Evolutionary conservation across 2,797 vertebrate species (phyloP), one percentile per base, ranked within the genome.

Genomic region (Masticophis lateralis): DNA sequence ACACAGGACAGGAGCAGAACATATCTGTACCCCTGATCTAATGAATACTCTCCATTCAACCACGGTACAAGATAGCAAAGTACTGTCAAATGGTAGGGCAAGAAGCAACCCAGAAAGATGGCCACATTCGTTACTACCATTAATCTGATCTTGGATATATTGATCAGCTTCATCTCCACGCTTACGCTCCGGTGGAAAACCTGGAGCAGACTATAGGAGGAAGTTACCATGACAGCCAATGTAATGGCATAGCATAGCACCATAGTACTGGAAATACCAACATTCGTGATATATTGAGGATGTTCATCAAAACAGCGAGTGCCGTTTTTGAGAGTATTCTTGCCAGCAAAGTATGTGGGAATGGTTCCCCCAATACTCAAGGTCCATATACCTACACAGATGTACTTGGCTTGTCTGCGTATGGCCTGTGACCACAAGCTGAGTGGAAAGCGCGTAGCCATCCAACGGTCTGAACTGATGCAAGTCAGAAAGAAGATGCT

Each of bases 401-500:
- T 56, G 28, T 96, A 93, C 0, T 95, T 94, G 0, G 98, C 97
- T 57, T 96, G 97, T 66, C 96, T 97, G 51, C 98, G 98, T 4
- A 92, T 83, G 25, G 93, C 92, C 8, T 95, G 96, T n/a, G 97
- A 94, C 0, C 92, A 11, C 0, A 63, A 12, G 0, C 97, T 97
- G 95, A 98, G 93, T 0, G 98, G 98, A 90, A 97, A 98, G 88
- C 96, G 96, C 91, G 98, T 95, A 0, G 98, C 98, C 92, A 98
- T 43, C 90, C 97, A 98, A 3, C 98, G 98, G 94, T 98, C 98
- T 4, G 97, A 93, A 94, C 97, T 97, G 56, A 98, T 97, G 94
- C 96, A 97, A 4, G 95, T 96, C 83, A 98, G 97, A 86, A 98
- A 95, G 87, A 98, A 97, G 93, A 98, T 98, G 95, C 98, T 98